Conservation (phyloP, 2,797 vertebrate species). For the Gila robusta region DNA sequence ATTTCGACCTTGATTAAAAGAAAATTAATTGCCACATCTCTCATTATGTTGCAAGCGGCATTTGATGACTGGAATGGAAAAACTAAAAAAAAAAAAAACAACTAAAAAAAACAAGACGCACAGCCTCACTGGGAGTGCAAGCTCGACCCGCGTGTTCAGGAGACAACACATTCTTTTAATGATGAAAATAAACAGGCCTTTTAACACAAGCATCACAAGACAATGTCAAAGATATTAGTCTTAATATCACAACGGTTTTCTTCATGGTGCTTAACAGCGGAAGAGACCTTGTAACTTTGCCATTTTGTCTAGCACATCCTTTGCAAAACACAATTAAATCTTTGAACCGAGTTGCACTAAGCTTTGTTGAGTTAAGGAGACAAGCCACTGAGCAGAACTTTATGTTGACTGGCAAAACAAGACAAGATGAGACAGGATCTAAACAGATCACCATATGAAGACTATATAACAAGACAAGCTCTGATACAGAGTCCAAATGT, state of each 20-base stretch:
- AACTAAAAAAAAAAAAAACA: slow-evolving; percentile 39
- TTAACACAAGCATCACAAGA: slow-evolving; percentile 70
- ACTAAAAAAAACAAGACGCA: slow-evolving; percentile 37
- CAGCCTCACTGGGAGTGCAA: slow-evolving; percentile 71
- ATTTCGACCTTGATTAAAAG: slow-evolving; percentile 99
- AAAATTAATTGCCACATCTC: slow-evolving; percentile 99
- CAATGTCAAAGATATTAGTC: slow-evolving; percentile 71
- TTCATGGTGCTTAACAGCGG: slow-evolving; percentile 65
- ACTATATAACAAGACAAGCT: slow-evolving; percentile 25
- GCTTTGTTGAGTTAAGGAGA: slow-evolving; percentile 59
- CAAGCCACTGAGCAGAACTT: slow-evolving; percentile 60
- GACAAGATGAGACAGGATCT: slow-evolving; percentile 38
- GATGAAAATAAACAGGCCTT: slow-evolving; percentile 78
- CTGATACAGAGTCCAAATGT: not conserved
- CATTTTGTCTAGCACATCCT: slow-evolving; percentile 63
- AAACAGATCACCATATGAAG: slow-evolving; percentile 26
- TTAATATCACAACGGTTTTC: slow-evolving; percentile 65
- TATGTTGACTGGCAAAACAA: slow-evolving; percentile 55
- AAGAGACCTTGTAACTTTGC: slow-evolving; percentile 64
- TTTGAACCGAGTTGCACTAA: slow-evolving; percentile 60
- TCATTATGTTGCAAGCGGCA: slow-evolving; percentile 96
- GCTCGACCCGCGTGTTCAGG: slow-evolving; percentile 75
- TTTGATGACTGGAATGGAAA: slow-evolving; percentile 89
- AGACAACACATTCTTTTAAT: slow-evolving; percentile 71
- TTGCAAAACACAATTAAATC: slow-evolving; percentile 66